Base-by-base conservation (phyloP, 2,113 vertebrate genomes). In the Hippocampus comes region DNA sequence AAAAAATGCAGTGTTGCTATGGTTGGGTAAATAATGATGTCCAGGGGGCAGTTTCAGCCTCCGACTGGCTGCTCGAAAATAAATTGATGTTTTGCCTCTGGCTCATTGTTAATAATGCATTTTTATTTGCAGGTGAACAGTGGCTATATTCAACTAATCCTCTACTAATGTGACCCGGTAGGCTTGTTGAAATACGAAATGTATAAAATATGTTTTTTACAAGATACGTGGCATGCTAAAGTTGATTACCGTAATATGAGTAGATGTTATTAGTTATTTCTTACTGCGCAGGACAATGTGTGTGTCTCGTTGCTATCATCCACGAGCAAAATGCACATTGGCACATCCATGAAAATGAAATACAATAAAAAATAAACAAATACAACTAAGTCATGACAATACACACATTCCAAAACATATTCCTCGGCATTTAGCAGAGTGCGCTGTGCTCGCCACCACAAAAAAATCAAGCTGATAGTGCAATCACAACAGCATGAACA, bases 11-110 rank as follows among this genome's bases (percentile, higher is more conserved):
- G 80, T 60, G 71, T 82, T 73, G 75, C 75, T 82, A 81, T 85
- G 86, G 88, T 85, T 85, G 86, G 82, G 74, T 86, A 78, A 87
- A 89, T 89, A 88, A 87, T 88, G 79, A 79, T 88, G 86, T 83
- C 88, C 83, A 74, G 74, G 67, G 81, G 88, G 82, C 78, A 87
- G 82, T 82, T 82, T 70, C 80, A 76, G 78, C 60, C 27, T 51
- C 20, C 80, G 72, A 74, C 72, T 74, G 76, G 67, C 78, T 81
- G 78, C 34, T 57, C 73, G 71, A 78, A 86, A 86, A 83, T 76
- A 87, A 87, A 84, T 81, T 83, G 66, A 82, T 76, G 79, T 83
- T 84, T 84, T 86, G 68, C 85, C 85, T 68, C 59, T 72, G 82
- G 83, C 78, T 77, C 38, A 63, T 76, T 79, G 71, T 84, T 82